Base-by-base conservation (phyloP, 2,797 vertebrate species). In the Enteromius treurensis region DNA sequence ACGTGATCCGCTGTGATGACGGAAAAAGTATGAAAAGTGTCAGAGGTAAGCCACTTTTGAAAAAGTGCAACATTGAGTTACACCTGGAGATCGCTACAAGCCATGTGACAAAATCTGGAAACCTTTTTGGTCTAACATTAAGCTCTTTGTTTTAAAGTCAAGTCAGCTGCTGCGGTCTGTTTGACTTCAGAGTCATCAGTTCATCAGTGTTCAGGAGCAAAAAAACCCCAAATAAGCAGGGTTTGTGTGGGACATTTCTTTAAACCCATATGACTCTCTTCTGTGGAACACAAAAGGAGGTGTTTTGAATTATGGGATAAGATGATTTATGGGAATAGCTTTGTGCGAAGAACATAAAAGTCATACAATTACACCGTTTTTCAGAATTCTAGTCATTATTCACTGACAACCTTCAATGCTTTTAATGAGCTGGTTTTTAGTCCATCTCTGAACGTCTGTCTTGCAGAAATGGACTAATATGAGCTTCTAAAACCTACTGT, bases 101-200 rank as follows among this genome's bases (percentile, higher is more conserved):
- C 21, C 65, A 26, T 55, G 47, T 42, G 49, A 69, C 65, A 55
- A 69, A 55, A 53, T 37, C 9, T 40, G 47, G 34, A 23, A 42
- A 68, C 34, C 26, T 70, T 68, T 11, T 8, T 58, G 29, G 34
- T n/a, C 17, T 51, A 78, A 34, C 60, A 65, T 79, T 51, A 37
- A 40, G 47, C 23, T 70, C 51, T 58, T 70, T n/a, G 78, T 70
- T 55, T 40, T 21, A 26, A 8, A 79, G n/a, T 79, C 19, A 8
- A 42, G 32, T 76, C 74, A 42, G 53, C 53, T 26, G 53, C 34
- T 42, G 10, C 58, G 53, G 17, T 74, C 21, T 23, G 21, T 76
- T 60, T 40, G 13, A 58, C 32, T 75, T 40, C 3, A 19, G 40
- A 58, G 34, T 76, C 51, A 76, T 14, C 73, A 5, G 53, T 40